Evolutionary conservation across 2,888 invertebrate genomes (phyloP), one percentile per base, ranked within the genome.

Genomic region (Chorisops tibialis): DNA sequence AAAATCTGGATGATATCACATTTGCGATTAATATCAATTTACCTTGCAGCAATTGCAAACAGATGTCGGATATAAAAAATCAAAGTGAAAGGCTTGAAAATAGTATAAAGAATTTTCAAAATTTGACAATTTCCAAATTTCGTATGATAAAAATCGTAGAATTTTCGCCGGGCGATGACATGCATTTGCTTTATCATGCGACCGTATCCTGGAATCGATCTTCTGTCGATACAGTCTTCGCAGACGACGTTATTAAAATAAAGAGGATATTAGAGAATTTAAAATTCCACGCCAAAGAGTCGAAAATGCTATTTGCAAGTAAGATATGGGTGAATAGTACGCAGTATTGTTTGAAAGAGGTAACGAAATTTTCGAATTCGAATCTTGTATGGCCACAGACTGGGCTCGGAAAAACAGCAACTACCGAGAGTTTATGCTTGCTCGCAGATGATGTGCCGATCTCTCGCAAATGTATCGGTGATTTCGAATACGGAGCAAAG

Each of bases 351-450:
- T 73, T 76, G 37, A 72, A 75, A 0, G 69, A 73, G 12, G 7
- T 5, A 30, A 16, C 35, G 1, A 56, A 69, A 16, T 43, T 38
- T 11, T 63, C 51, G 3, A n/a, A 30, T 2, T 59, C 63, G n/a
- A 50, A 63, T 3, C 19, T 56, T 14, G 49, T 41, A 1, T 76
- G 75, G 74, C 48, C 65, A 11, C 61, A 68, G 12, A 71, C 72
- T 1, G 58, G 54, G 2, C 78, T 82, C 24, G 83, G 82, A 1
- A 79, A 81, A 60, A 77, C 80, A 45, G 77, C 81, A 2, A 79
- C 83, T 3, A 81, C 85, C 1, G 76, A 76, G 43, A 79, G 83
- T 67, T 77, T 85, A 54, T 87, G 87, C 68, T 73, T 86, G 43
- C 81, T 83, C 72, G 69, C 72, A 4, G 81, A 83, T 69, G 83